Evolutionary conservation across 2,888 invertebrate species (phyloP), one percentile per base, ranked within the genome.

Genomic region (Oscheius myriophilus): DNA sequence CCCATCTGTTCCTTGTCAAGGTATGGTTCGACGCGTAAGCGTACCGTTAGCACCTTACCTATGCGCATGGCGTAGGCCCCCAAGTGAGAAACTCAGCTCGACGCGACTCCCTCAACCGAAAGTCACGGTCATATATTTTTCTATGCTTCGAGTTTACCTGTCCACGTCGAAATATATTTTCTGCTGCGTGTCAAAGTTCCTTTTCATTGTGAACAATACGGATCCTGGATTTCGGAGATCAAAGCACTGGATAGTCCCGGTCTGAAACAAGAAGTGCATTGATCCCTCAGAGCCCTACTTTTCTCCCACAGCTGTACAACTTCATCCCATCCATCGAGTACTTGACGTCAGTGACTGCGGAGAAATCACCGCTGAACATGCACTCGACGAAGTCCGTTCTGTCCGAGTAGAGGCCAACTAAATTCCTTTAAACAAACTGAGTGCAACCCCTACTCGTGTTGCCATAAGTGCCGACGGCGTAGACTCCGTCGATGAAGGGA

Each of bases 241-340:
- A 33, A 59, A 68, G 53, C 68, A 68, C 23, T 46, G 46, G 41
- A 68, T 68, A 2, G 42, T 39, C 14, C 42, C 42, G 1, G 55
- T 66, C 66, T 57, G 39, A 21, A 61, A 61, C 6, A 25, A 16
- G 16, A 54, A 45, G 45, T 25, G 1, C 12, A 57, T 65, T 43
- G 14, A 21, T 55, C 43, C 11, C 43, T 9, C 26, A 53, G 26
- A 11, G 12, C 21, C 21, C 46, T 49, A 46, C 71, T 16, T 69
- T 71, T 42, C 72, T 57, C 54, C 71, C 67, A n/a, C 61, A 57
- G 26, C 72, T 58, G 59, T 73, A 72, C 12, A 72, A 26, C 52
- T 55, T 72, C 53, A 67, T 59, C 11, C 72, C 72, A 46, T 72
- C 71, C 0, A 67, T 18, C 14, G 72, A 72, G 58, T 72, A 72